Conservation (phyloP, 2,797 vertebrate species). For the Eidolon dupreanum region DNA sequence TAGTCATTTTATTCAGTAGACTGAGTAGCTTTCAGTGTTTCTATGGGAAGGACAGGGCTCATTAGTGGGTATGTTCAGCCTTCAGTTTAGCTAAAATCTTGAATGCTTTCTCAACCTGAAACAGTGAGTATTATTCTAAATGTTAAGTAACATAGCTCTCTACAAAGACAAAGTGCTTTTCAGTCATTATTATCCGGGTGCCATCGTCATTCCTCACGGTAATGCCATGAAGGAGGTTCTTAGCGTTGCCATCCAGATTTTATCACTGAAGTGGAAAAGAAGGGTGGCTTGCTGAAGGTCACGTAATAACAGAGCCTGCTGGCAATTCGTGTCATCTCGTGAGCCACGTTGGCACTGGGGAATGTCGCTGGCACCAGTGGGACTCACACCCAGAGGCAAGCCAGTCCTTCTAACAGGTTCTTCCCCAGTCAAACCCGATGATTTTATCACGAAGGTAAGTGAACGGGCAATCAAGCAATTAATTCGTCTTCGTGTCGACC, state of each 20-base stretch:
- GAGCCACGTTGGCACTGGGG: conserved; percentile 55
- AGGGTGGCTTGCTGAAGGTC: conserved; percentile 64
- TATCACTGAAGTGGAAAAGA: not conserved
- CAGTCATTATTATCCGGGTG: not conserved
- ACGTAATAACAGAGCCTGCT: conserved; percentile 4
- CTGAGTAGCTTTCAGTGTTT: conserved; percentile 42
- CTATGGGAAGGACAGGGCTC: conserved; percentile 53
- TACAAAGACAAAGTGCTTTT: conserved; percentile 55
- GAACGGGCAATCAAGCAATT: not conserved
- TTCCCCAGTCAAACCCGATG: not conserved
- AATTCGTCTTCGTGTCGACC: not conserved
- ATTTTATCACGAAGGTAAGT: conserved; percentile 56
- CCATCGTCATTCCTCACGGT: not conserved
- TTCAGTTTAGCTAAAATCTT: conserved; percentile 50
- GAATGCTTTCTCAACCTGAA: conserved; percentile 64
- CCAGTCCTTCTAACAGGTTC: conserved; percentile 2
- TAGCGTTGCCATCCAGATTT: not conserved
- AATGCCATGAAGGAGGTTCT: not conserved
- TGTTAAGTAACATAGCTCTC: conserved; percentile 50
- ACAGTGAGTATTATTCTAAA: conserved; percentile 51
- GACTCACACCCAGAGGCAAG: conserved; percentile 53
- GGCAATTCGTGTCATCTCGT: conserved; percentile 43
- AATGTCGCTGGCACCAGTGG: not conserved
- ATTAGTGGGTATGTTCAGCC: conserved; percentile 57
- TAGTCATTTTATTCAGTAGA: conserved; percentile 49